Evolutionary conservation across 2,888 invertebrate genomes (phyloP).

Genomic region (Oxytorus armatus): DNA sequence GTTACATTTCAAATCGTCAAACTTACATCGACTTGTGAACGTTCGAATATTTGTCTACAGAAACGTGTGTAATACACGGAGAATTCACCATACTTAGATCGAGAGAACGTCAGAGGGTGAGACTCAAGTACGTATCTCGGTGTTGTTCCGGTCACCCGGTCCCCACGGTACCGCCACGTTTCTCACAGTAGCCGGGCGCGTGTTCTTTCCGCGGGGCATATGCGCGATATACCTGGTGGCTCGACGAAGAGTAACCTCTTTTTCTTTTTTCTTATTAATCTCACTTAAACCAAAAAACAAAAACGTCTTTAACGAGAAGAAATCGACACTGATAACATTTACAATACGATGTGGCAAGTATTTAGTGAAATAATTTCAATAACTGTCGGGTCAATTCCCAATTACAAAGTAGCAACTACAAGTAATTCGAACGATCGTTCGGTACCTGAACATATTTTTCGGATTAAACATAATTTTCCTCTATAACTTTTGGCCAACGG

Average conservation of each 20-base stretch:
- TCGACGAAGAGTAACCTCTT: conserved; percentile 17
- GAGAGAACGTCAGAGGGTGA: conserved; percentile 41
- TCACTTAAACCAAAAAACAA: not conserved
- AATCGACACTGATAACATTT: not conserved
- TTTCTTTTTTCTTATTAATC: too few species aligned
- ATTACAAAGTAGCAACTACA: not conserved
- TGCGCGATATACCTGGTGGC: conserved; percentile 54
- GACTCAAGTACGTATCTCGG: conserved; percentile 49
- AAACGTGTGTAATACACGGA: conserved; percentile 3
- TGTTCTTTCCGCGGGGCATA: conserved; percentile 49
- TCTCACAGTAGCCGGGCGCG: conserved; percentile 65
- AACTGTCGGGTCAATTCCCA: too few species aligned
- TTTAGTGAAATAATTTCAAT: too few species aligned
- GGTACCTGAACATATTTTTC: not conserved
- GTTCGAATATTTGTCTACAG: conserved; percentile 5
- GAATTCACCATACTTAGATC: conserved; percentile 19
- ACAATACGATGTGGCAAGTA: too few species aligned
- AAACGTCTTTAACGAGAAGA: not conserved
- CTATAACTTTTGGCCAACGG: too few species aligned
- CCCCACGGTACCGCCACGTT: conserved; percentile 64
- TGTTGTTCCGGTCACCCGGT: conserved; percentile 66
- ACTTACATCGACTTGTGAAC: too few species aligned
- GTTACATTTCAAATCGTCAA: not conserved
- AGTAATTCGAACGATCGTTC: conserved; percentile 10
- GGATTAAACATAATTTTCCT: not conserved